Percentiles rank a stretch among this genome's conserved stretches.
Evolutionary conservation across 2,888 invertebrate species (phyloP).

Genomic region (Melanostoma mellinum): DNA sequence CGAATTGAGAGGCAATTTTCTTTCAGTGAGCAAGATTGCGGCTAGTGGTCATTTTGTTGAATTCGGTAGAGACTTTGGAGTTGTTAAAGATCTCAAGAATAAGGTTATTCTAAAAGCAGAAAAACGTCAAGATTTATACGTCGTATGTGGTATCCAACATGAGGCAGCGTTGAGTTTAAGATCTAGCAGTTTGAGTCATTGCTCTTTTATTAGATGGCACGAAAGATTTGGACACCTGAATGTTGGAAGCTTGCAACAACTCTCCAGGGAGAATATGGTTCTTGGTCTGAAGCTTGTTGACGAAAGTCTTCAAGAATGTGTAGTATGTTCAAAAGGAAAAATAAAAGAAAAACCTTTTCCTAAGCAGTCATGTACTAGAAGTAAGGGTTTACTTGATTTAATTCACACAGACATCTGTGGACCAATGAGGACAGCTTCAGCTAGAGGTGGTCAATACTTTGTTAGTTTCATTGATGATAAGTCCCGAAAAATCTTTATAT

Average conservation of each 20-base stretch:
- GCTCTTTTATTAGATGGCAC: background rate
- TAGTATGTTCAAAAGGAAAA: background rate
- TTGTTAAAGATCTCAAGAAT: no score
- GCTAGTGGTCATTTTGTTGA: no score
- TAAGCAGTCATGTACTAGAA: background rate
- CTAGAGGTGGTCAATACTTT: no score
- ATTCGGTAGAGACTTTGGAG: no score
- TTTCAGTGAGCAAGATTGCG: no score
- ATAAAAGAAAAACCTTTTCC: background rate
- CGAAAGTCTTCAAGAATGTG: background rate
- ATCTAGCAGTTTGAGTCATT: background rate
- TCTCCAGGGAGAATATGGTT: background rate
- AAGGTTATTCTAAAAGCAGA: background rate
- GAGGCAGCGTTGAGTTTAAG: background rate
- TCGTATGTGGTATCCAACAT: background rate
- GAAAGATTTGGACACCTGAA: background rate
- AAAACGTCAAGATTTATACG: background rate
- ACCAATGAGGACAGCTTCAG: no score
- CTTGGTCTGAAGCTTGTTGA: background rate
- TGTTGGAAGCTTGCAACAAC: background rate
- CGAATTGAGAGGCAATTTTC: no score
- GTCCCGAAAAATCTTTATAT: no score
- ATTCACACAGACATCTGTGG: no score
- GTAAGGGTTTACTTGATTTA: background rate
- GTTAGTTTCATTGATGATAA: no score